Evolutionary conservation across 2,888 invertebrate genomes (phyloP).

Genomic region (Silvanus unidentatus): DNA sequence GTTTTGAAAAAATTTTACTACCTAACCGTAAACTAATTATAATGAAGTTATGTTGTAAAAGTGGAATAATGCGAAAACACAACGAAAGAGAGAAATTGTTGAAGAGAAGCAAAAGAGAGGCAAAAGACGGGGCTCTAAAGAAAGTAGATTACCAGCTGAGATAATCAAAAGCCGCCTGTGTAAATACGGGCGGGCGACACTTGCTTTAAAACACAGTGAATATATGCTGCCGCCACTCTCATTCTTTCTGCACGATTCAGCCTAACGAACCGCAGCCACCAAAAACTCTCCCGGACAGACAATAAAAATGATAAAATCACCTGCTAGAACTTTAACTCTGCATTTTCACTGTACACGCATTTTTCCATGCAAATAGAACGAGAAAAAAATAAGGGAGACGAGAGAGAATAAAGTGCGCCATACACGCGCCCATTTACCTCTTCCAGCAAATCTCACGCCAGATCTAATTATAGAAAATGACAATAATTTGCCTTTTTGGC

Average conservation of each 20-base stretch:
- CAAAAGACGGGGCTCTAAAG: conserved; percentile 19
- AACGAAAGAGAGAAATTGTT: too few species aligned
- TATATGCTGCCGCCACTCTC: background rate
- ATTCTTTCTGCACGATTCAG: conserved; percentile 9
- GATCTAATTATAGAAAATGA: too few species aligned
- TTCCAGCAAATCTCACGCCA: too few species aligned
- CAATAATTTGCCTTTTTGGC: too few species aligned
- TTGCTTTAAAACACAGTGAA: conserved; percentile 18
- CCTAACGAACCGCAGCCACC: conserved; percentile 31
- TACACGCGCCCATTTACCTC: too few species aligned
- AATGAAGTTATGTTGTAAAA: conserved; percentile 20
- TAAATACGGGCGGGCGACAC: conserved; percentile 24
- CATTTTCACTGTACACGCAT: too few species aligned
- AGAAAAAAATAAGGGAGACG: too few species aligned
- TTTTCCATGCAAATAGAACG: too few species aligned
- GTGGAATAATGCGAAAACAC: conserved; percentile 15
- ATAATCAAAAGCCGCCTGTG: conserved; percentile 29
- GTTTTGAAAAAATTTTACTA: conserved; percentile 18
- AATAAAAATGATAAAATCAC: conserved; percentile 31
- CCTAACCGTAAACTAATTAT: conserved; percentile 29
- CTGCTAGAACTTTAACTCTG: conserved; percentile 10
- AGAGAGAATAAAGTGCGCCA: too few species aligned
- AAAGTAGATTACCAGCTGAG: conserved; percentile 34
- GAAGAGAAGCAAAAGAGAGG: too few species aligned
- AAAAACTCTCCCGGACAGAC: conserved; percentile 13